A percentile compares a stretch with the other conserved stretches of the same genome.
phyloP scores from a whole-genome alignment of 2,888 invertebrate genomes.

The Acanthacorydalis orientalis region DNA sequence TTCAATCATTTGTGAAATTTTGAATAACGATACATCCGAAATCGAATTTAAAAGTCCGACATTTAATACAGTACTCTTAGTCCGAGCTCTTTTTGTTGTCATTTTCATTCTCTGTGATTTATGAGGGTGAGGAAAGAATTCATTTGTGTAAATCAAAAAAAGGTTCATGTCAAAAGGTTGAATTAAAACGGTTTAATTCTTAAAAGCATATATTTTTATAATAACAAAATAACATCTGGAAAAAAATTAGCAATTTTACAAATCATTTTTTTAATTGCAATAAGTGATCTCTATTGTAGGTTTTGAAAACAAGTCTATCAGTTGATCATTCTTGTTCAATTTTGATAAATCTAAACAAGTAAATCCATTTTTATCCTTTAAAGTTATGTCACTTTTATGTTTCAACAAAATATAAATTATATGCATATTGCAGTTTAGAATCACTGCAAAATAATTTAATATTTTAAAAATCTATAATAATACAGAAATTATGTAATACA shows the following conservation, averaged over 20 bases:
- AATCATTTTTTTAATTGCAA: background rate
- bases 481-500: background rate
- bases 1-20: too few relatives aligned
- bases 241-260: background rate
- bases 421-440: slow-evolving; percentile 25
- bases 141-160: too few relatives aligned
- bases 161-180: too few relatives aligned
- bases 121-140: too few relatives aligned
- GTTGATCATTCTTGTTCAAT: slow-evolving; percentile 6
- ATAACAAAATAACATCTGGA: too few relatives aligned
- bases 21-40: too few relatives aligned
- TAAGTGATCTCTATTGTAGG: background rate
- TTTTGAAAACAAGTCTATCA: background rate
- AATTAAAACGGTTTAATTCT: too few relatives aligned
- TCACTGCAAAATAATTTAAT: slow-evolving; percentile 21
- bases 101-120: too few relatives aligned
- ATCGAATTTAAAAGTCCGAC: too few relatives aligned
- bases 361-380: slow-evolving; percentile 17
- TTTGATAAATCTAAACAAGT: slow-evolving; percentile 16
- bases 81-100: too few relatives aligned
- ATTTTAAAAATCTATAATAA: background rate
- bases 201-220: too few relatives aligned
- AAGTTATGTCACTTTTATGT: slow-evolving; percentile 26
- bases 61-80: too few relatives aligned
- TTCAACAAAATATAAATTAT: slow-evolving; percentile 27